Evolutionary conservation across 1,140 invertebrate genomes (phyloP), one percentile per base, ranked within the genome.

Genomic region (Diabrotica virgifera): DNA sequence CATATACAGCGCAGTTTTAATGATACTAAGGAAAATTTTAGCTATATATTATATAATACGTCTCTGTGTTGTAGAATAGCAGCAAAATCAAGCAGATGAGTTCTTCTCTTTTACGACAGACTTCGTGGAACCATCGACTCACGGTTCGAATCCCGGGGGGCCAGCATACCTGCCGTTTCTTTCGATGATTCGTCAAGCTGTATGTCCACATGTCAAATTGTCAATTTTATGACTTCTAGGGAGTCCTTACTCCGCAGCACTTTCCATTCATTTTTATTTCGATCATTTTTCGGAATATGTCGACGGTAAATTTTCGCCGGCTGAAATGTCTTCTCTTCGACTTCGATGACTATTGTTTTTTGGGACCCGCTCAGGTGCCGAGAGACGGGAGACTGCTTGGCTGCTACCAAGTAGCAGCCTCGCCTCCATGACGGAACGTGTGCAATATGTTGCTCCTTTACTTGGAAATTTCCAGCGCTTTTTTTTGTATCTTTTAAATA

Each of bases 191-290:
- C 40, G 40, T 46, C 40, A 46, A 46, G 40, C 40, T 46, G 40
- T n/a, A 46, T 46, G 40, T 46, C 40, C 40, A 46, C 40, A 46
- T 46, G 40, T 46, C 40, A 46, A 46, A 46, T 46, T 46, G 40
- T 46, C 40, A 46, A 46, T 46, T 46, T 46, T 46, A 46, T 46
- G 40, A 46, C 40, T 46, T 46, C 40, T 46, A 46, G 40, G 40
- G 40, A 46, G 40, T n/a, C 40, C 40, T 46, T 46, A n/a, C 40
- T 46, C 40, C 5, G 40, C 40, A n/a, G 40, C n/a, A 46, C 40
- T 8, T 46, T 46, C 40, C 40, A 46, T 46, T 46, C 40, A 46
- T n/a, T 46, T 46, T 46, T 46, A 46, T 46, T 46, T 46, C 40
- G 40, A 46, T 46, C 40, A 46, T 46, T 46, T 46, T 46, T 46